phyloP scores from a whole-genome alignment of 1,140 invertebrate genomes.

The Caenorhabditis inopinata region DNA sequence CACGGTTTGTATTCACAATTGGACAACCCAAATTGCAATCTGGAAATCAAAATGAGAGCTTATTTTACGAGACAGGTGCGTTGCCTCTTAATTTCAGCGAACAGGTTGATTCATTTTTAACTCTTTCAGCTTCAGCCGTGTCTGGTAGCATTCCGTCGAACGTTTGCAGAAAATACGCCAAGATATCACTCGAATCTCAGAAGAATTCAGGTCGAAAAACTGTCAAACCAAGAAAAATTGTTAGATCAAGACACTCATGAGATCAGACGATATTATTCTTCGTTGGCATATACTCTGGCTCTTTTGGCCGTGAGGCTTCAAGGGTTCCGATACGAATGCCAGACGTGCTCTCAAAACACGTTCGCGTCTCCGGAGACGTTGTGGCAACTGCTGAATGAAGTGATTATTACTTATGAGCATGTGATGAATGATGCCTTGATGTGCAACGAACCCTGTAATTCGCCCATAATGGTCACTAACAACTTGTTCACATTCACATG shows the following conservation, averaged over 20 bases:
- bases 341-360: background rate
- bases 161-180: slow-evolving; percentile 1
- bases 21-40: slow-evolving; percentile 3
- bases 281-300: background rate
- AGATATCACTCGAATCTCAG: background rate
- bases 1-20: slow-evolving; percentile 1
- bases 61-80: slow-evolving; percentile 1
- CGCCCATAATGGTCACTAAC: slow-evolving; percentile 49
- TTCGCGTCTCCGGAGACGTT: background rate
- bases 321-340: slow-evolving; percentile 16
- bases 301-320: background rate
- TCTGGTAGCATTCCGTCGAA: slow-evolving; percentile 14
- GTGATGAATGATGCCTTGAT: slow-evolving; percentile 45
- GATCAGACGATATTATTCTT: background rate
- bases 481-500: slow-evolving; percentile 46
- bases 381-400: background rate
- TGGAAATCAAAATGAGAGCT: slow-evolving; percentile 16
- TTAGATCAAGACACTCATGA: background rate
- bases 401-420: slow-evolving; percentile 21
- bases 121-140: slow-evolving; percentile 14
- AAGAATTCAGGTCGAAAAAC: background rate
- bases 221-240: slow-evolving; percentile 2
- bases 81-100: background rate
- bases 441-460: slow-evolving; percentile 39
- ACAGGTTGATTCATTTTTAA: background rate